Conservation (phyloP, 2,888 invertebrate genomes). For the Melolontha melolontha region DNA sequence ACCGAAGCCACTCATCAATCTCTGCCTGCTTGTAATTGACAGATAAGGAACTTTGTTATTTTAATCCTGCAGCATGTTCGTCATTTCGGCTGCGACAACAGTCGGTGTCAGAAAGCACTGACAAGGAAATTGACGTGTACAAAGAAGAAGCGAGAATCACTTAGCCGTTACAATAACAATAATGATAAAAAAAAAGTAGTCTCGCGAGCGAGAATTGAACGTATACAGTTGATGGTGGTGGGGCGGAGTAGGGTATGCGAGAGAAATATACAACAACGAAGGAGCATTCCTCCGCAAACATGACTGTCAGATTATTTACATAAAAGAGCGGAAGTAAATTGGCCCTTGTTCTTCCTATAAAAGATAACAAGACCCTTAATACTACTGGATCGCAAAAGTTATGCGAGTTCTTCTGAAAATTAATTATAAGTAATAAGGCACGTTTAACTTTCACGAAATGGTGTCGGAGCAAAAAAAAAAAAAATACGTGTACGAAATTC, state of each 20-base stretch:
- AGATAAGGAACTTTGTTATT: slow-evolving; percentile 49
- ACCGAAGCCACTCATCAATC: slow-evolving; percentile 46
- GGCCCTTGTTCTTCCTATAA: slow-evolving; percentile 34
- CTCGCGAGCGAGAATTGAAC: slow-evolving; percentile 26
- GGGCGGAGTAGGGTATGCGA: neutral
- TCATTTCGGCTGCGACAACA: slow-evolving; percentile 45
- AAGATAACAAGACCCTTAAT: slow-evolving; percentile 45
- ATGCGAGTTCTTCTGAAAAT: slow-evolving; percentile 40
- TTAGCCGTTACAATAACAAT: slow-evolving; percentile 44
- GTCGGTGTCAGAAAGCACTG: slow-evolving; percentile 45
- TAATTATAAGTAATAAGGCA: slow-evolving; percentile 49
- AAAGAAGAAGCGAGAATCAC: slow-evolving; percentile 42
- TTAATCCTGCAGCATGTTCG: slow-evolving; percentile 46
- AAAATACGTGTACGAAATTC: neutral
- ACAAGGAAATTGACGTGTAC: slow-evolving; percentile 45
- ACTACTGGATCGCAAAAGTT: slow-evolving; percentile 39
- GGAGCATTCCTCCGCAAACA: slow-evolving; percentile 26
- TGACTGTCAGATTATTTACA: slow-evolving; percentile 31
- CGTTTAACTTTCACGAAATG: slow-evolving; percentile 47
- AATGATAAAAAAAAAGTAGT: slow-evolving; percentile 46
- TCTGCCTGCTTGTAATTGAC: slow-evolving; percentile 49
- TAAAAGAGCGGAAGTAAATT: slow-evolving; percentile 43
- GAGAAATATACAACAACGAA: neutral
- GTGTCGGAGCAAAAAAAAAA: neutral
- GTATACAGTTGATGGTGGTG: neutral